phyloP scores from a whole-genome alignment of 2,113 vertebrate genomes.

The Myiagra hebetior region DNA sequence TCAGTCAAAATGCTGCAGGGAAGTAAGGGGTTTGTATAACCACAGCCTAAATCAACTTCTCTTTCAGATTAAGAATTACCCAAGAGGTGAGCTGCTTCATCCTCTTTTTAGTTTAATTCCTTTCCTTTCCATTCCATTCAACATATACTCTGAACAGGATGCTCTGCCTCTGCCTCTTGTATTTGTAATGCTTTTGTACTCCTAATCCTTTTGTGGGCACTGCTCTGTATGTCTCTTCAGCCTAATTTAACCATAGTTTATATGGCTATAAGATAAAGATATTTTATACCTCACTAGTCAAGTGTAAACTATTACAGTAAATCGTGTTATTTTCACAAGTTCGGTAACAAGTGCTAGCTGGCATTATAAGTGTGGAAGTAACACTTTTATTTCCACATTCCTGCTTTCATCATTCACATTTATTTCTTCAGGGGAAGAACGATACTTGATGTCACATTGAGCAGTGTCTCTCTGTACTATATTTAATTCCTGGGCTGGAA shows the following conservation, averaged over 20 bases:
- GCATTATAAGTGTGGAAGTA: constrained; percentile 33
- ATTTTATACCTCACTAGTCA: constrained; percentile 47
- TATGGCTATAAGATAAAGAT: constrained; percentile 18
- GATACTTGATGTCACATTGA: constrained; percentile 26
- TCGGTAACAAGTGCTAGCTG: constrained; percentile 23
- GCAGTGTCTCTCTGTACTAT: not conserved
- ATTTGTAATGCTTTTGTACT: not conserved
- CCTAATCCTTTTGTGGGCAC: not conserved
- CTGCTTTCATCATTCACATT: constrained; percentile 53
- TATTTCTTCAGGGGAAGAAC: constrained; percentile 33
- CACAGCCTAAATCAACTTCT: not conserved
- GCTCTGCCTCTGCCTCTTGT: not conserved
- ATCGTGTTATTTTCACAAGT: constrained; percentile 60
- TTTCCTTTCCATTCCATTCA: not conserved
- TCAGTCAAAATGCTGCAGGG: not conserved
- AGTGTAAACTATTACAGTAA: constrained; percentile 42
- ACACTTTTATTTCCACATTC: constrained; percentile 63
- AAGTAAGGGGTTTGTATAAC: not conserved
- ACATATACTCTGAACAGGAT: not conserved
- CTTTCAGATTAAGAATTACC: not conserved
- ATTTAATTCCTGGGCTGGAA: constrained; percentile 25
- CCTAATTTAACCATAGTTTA: constrained; percentile 12
- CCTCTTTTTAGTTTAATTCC: not conserved
- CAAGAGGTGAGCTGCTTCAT: not conserved
- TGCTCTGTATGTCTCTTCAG: constrained; percentile 16